These are phyloP conservation scores for Alligator sinensis DNA, from an alignment of 2,113 vertebrate genomes.

Conservation along the genomic window DNA sequence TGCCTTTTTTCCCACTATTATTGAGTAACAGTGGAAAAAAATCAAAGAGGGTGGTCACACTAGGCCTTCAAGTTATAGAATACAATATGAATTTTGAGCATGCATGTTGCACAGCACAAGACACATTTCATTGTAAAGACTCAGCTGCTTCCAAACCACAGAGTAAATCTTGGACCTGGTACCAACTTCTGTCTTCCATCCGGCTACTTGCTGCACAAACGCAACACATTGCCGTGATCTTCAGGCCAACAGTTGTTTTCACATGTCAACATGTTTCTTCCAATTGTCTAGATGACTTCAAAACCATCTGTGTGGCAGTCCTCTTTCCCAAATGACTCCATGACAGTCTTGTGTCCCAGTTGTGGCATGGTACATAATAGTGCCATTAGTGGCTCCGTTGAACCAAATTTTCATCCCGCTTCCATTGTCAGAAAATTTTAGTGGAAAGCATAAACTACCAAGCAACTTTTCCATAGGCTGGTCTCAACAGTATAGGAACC, in stretches of 20 bases:
- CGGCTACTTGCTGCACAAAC: too few species aligned
- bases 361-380: rapidly evolving
- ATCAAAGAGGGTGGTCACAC: background rate
- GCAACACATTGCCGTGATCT: rapidly evolving
- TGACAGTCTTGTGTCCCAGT: background rate
- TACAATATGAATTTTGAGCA: background rate
- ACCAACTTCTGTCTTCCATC: background rate
- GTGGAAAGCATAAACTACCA: background rate
- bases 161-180: background rate
- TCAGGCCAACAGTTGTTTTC: background rate
- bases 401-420: background rate
- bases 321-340: background rate
- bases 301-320: background rate
- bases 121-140: background rate
- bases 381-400: background rate
- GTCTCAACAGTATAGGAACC: background rate
- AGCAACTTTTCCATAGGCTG: background rate
- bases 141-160: too few species aligned
- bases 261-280: rapidly evolving
- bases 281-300: background rate
- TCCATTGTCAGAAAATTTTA: background rate
- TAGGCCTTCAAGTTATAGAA: background rate
- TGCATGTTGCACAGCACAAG: background rate
- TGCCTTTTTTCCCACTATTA: background rate
- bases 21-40: background rate